A percentile compares a stretch with the other conserved stretches of the same genome.
phyloP scores from a whole-genome alignment of 2,888 invertebrate species.

The Agriotes lineatus region DNA sequence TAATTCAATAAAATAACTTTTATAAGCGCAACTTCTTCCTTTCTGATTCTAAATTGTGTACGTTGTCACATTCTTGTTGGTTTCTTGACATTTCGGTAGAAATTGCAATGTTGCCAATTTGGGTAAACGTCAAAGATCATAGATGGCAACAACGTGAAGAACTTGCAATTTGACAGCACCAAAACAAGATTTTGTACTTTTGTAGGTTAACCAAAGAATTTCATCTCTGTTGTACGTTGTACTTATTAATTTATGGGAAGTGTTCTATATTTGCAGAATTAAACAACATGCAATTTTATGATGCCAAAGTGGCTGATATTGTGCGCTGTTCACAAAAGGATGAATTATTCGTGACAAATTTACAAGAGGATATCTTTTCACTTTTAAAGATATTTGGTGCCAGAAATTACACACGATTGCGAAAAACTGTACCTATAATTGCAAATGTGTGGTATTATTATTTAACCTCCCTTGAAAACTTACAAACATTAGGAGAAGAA shows the following conservation, averaged over 20 bases:
- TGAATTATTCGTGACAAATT: slow-evolving; percentile 57
- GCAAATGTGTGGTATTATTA: slow-evolving; percentile 83
- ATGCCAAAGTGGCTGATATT: slow-evolving; percentile 62
- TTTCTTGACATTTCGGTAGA: slow-evolving; percentile 12
- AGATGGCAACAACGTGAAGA: background rate
- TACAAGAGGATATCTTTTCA: slow-evolving; percentile 58
- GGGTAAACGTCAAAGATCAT: background rate
- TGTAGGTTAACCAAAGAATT: no score
- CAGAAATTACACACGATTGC: slow-evolving; percentile 55
- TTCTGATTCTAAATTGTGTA: background rate
- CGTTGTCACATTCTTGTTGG: slow-evolving; percentile 16
- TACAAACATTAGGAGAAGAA: slow-evolving; percentile 97
- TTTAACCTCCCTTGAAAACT: slow-evolving; percentile 83
- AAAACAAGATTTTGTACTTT: no score
- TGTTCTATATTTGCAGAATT: background rate
- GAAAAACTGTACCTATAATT: slow-evolving; percentile 55
- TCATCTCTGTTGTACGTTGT: no score
- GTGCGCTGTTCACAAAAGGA: slow-evolving; percentile 62
- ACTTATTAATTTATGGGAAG: background rate
- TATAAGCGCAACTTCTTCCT: background rate
- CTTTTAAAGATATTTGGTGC: slow-evolving; percentile 57
- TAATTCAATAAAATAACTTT: background rate
- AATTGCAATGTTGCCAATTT: background rate
- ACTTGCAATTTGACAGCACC: background rate
- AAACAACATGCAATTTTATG: slow-evolving; percentile 55